phyloP scores from a whole-genome alignment of 2,797 vertebrate species.

The Alauda arvensis region DNA sequence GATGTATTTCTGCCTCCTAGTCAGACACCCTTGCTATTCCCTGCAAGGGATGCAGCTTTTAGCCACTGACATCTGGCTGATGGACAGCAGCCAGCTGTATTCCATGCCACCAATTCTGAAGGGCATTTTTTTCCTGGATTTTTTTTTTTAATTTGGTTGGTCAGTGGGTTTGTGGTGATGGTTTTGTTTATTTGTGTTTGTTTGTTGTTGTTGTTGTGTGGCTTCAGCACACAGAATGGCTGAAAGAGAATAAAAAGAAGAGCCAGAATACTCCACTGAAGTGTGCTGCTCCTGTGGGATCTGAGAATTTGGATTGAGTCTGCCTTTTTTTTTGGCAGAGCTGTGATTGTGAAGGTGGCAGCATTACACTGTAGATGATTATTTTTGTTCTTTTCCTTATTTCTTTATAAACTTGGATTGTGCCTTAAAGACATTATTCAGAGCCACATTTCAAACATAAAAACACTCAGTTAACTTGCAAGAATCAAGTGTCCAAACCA shows the following conservation, averaged over 20 bases:
- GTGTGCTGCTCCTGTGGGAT: background rate
- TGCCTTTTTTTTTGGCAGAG: background rate
- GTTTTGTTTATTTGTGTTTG: background rate
- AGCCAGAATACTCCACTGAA: background rate
- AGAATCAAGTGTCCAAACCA: background rate
- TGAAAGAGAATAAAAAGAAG: background rate
- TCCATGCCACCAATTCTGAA: background rate
- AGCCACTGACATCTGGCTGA: constrained; percentile 4
- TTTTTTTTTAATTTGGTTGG: background rate
- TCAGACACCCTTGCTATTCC: background rate
- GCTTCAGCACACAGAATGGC: background rate
- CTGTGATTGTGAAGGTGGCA: background rate
- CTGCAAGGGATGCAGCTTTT: background rate
- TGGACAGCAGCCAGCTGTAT: background rate
- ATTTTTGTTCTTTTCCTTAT: background rate
- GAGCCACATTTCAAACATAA: background rate
- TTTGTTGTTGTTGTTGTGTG: background rate
- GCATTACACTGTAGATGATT: background rate
- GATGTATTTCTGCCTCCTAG: background rate
- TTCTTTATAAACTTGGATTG: background rate
- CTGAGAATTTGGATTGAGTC: background rate
- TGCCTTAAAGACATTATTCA: background rate
- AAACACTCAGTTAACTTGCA: background rate
- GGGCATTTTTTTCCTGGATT: background rate
- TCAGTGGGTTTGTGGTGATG: background rate